Evolutionary conservation across 1,140 invertebrate genomes (phyloP).

Genomic region (Lysiphlebus fabarum): DNA sequence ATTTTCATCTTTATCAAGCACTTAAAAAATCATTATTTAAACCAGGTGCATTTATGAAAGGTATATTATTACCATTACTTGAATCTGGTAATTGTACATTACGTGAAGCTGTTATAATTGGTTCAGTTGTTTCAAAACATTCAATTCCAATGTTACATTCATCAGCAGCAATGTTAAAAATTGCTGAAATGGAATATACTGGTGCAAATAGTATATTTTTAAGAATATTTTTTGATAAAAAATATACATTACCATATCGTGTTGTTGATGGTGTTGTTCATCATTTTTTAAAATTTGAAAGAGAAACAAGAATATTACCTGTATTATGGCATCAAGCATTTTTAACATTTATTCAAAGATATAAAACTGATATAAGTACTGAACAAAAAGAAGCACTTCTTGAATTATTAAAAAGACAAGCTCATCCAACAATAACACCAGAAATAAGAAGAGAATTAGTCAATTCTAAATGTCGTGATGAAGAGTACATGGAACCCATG

Average conservation of each 20-base stretch:
- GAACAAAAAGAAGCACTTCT: slow-evolving; percentile 88
- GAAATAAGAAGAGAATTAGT: slow-evolving; percentile 84
- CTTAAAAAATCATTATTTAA: slow-evolving; percentile 92
- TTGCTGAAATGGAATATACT: slow-evolving; percentile 96
- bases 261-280: slow-evolving; percentile 95
- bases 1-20: slow-evolving; percentile 96
- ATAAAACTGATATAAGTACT: slow-evolving; percentile 90
- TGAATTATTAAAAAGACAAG: slow-evolving; percentile 73
- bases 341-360: slow-evolving; percentile 90
- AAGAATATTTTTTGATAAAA: slow-evolving; percentile 93
- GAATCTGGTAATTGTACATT: slow-evolving; percentile 92
- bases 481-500: slow-evolving; percentile 51
- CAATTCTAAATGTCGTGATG: slow-evolving; percentile 77
- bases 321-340: slow-evolving; percentile 97
- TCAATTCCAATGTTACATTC: slow-evolving; percentile 97
- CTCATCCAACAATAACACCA: slow-evolving; percentile 76
- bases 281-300: slow-evolving; percentile 90
- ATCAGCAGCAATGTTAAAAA: slow-evolving; percentile 89
- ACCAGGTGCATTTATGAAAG: slow-evolving; percentile 99
- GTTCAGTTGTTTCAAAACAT: slow-evolving; percentile 85
- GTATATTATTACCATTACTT: slow-evolving; percentile 86
- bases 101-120: slow-evolving; percentile 91
- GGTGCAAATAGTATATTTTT: slow-evolving; percentile 97
- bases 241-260: slow-evolving; percentile 94
- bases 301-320: slow-evolving; percentile 79